Evolutionary conservation across 2,113 vertebrate species (phyloP), one percentile per base, ranked within the genome.

Genomic region (Rhinogobius similis): DNA sequence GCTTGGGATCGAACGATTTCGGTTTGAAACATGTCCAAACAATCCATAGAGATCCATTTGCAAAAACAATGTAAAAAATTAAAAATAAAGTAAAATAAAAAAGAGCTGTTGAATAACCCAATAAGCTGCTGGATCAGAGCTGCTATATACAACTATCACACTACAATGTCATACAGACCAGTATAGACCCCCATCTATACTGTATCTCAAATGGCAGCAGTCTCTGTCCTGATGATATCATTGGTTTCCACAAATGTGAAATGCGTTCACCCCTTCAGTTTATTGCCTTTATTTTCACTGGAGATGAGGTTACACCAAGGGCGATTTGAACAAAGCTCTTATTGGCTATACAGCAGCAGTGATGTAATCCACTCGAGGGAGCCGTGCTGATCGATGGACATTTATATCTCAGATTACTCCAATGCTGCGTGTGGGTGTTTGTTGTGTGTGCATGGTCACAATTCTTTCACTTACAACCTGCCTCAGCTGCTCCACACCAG

Each of bases 341-440:
- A 89, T 88, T 87, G 87, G 84, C 83, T 82, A 48, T 74, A 77
- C 75, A 69, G 64, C 58, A 48, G 70, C 58, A 63, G 71, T 86
- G 87, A 91, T 83, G 84, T 86, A 82, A 89, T 88, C 62, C 84
- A 74, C 77, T 13, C 59, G 77, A 72, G 82, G 85, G 73, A 67
- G 43, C 70, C 8, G 56, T 62, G 39, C 68, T 83, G 83, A 90
- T 88, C 83, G 80, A 88, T 86, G 67, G 80, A 59, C 68, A 64
- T 86, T 86, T 79, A 68, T 83, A 81, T 63, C 76, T 88, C 67
- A 43, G 73, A 84, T 86, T 77, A 73, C 83, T 86, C 68, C 66
- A 61, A 52, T 84, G 78, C 71, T 79, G 61, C 67, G 61, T 68
- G 58, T 29, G 62, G 20, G 58, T 56, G 48, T 44, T 64, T 36